Percentiles rank a stretch among this genome's conserved stretches.
Evolutionary conservation across 35 echinoderm and acorn worm genomes (phyloP).

Genomic region (Lytechinus pictus): DNA sequence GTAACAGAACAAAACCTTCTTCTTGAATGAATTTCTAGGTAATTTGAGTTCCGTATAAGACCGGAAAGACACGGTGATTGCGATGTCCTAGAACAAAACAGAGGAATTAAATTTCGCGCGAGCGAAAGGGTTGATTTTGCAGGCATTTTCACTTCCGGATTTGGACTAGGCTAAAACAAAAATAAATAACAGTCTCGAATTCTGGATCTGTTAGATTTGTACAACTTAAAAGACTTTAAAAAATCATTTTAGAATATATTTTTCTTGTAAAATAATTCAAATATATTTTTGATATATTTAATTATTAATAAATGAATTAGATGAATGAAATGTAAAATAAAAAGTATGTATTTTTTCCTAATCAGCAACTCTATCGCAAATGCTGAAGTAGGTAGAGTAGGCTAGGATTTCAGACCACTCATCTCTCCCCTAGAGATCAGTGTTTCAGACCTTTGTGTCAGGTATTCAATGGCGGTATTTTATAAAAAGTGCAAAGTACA

Average conservation of each 20-base stretch:
- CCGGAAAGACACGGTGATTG: background rate
- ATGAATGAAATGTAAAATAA: background rate
- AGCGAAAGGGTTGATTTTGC: constrained; percentile 10
- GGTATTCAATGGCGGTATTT: too few relatives aligned
- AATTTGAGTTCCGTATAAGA: background rate
- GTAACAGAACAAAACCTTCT: background rate
- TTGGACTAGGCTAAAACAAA: background rate
- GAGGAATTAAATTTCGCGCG: constrained; percentile 15
- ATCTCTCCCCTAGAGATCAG: too few relatives aligned
- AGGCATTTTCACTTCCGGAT: constrained; percentile 45
- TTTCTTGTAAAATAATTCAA: background rate
- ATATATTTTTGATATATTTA: background rate
- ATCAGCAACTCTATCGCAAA: background rate
- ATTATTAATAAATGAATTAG: too few relatives aligned
- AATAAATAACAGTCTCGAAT: background rate
- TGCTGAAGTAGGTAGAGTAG: background rate
- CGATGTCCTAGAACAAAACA: background rate
- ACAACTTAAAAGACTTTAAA: background rate
- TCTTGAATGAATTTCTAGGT: background rate
- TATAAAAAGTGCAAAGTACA: too few relatives aligned
- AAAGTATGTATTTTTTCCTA: too few relatives aligned
- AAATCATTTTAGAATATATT: background rate
- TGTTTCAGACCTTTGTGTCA: too few relatives aligned
- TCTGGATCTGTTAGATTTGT: background rate
- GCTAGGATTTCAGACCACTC: too few relatives aligned